Percentiles rank a stretch among this genome's conserved stretches.
Conservation (phyloP, 1,140 invertebrate species). For the Zophobas morio region DNA sequence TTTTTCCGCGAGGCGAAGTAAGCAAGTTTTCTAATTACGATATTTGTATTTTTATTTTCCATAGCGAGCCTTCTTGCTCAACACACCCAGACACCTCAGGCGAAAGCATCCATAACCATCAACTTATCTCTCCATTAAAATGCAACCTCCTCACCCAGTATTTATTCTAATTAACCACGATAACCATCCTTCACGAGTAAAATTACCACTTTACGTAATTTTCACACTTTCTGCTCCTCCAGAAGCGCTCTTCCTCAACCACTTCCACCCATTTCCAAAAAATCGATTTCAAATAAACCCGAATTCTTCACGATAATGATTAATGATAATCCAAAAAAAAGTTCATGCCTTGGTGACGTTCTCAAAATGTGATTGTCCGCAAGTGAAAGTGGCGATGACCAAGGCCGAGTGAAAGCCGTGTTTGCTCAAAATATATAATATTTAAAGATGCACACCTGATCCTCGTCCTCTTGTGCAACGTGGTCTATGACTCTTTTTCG, state of each 20-base stretch:
- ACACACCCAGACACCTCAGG: too few relatives aligned
- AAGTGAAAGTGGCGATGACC: slow-evolving; percentile 51
- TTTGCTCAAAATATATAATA: slow-evolving; percentile 34
- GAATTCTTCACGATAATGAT: too few relatives aligned
- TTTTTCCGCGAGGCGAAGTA: too few relatives aligned
- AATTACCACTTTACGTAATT: slow-evolving; percentile 7
- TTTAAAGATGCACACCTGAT: slow-evolving; percentile 21
- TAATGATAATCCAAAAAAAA: slow-evolving; percentile 18
- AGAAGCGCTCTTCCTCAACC: neutral
- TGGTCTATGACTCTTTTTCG: slow-evolving; percentile 2
- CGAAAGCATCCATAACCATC: too few relatives aligned
- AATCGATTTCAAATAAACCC: neutral
- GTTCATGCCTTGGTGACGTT: slow-evolving; percentile 30
- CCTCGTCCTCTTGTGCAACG: slow-evolving; percentile 5
- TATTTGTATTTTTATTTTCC: too few relatives aligned
- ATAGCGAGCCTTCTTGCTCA: too few relatives aligned
- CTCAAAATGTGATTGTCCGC: slow-evolving; percentile 44
- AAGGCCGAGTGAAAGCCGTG: slow-evolving; percentile 54
- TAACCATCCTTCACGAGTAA: too few relatives aligned
- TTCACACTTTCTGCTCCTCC: slow-evolving; percentile 33
- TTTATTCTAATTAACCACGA: too few relatives aligned
- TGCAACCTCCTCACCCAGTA: too few relatives aligned
- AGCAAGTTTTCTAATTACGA: too few relatives aligned
- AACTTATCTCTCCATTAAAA: too few relatives aligned
- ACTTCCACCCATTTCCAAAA: slow-evolving; percentile 5